phyloP scores from a whole-genome alignment of 2,888 invertebrate species.

The Nipponacmea schrenckii region DNA sequence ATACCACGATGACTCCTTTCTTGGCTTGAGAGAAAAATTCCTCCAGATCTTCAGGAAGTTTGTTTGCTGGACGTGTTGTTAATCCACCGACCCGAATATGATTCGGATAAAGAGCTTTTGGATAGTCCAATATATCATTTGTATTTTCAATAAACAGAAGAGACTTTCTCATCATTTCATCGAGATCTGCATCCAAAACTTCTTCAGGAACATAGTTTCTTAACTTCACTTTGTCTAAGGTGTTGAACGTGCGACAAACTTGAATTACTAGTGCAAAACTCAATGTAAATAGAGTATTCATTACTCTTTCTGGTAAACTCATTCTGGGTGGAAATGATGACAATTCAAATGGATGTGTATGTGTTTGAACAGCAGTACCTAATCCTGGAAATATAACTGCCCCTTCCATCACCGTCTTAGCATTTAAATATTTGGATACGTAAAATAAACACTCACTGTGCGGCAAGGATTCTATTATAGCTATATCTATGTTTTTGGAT shows the following conservation, averaged over 20 bases:
- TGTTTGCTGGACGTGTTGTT: slow-evolving; percentile 32
- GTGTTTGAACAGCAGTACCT: neutral
- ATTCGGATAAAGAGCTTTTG: slow-evolving; percentile 36
- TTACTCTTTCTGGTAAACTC: slow-evolving; percentile 14
- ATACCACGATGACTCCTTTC: slow-evolving; percentile 38
- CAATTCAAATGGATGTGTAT: slow-evolving; percentile 1
- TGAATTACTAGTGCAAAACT: neutral
- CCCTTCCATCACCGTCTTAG: neutral
- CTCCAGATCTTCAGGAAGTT: slow-evolving; percentile 32
- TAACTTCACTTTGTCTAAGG: neutral
- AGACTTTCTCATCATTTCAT: slow-evolving; percentile 20
- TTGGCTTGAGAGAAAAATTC: slow-evolving; percentile 31
- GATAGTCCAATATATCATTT: slow-evolving; percentile 39
- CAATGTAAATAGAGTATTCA: neutral
- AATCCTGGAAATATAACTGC: neutral
- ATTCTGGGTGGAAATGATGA: slow-evolving; percentile 8
- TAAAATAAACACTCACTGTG: neutral
- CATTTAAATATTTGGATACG: neutral
- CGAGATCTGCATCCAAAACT: neutral
- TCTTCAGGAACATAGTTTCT: neutral
- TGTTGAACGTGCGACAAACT: neutral
- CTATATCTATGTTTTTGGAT: neutral
- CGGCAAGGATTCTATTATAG: neutral
- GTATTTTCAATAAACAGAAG: slow-evolving; percentile 32
- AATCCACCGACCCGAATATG: slow-evolving; percentile 38